phyloP scores from a whole-genome alignment of 1,140 invertebrate species.

The Trichogramma pretiosum region DNA sequence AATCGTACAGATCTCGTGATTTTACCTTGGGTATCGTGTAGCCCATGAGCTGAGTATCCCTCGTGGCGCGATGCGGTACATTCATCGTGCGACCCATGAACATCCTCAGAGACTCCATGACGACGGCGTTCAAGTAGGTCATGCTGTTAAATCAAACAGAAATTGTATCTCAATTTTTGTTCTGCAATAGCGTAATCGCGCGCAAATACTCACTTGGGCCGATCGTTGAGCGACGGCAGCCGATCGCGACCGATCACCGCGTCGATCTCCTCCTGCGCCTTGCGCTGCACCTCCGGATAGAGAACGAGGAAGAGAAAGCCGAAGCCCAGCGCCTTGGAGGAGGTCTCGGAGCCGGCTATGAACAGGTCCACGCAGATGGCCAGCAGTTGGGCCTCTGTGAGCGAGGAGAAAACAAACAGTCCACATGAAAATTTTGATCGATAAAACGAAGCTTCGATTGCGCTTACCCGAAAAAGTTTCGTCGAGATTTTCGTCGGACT shows the following conservation, averaged over 20 bases:
- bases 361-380: conserved; percentile 74
- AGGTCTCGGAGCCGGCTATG: conserved; percentile 76
- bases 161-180: no score
- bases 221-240: conserved; percentile 59
- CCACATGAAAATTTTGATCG: neutral
- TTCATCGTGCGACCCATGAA: conserved; percentile 71
- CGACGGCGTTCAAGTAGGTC: conserved; percentile 70
- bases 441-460: neutral
- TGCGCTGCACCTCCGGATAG: conserved; percentile 68
- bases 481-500: conserved; percentile 32
- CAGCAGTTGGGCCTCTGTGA: conserved; percentile 59
- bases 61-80: conserved; percentile 66
- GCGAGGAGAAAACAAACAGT: neutral
- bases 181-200: neutral
- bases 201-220: conserved; percentile 48
- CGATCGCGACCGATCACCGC: conserved; percentile 59
- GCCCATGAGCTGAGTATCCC: conserved; percentile 60
- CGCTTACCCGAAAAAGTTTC: conserved; percentile 39
- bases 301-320: conserved; percentile 68
- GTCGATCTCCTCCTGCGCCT: conserved; percentile 74
- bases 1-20: no score
- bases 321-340: conserved; percentile 67
- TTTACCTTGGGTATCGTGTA: conserved; percentile 68
- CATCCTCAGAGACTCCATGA: conserved; percentile 66
- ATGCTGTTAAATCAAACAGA: conserved; percentile 52